Base-by-base conservation (phyloP, 1,140 invertebrate species). In the Drosophila equinoxialis region DNA sequence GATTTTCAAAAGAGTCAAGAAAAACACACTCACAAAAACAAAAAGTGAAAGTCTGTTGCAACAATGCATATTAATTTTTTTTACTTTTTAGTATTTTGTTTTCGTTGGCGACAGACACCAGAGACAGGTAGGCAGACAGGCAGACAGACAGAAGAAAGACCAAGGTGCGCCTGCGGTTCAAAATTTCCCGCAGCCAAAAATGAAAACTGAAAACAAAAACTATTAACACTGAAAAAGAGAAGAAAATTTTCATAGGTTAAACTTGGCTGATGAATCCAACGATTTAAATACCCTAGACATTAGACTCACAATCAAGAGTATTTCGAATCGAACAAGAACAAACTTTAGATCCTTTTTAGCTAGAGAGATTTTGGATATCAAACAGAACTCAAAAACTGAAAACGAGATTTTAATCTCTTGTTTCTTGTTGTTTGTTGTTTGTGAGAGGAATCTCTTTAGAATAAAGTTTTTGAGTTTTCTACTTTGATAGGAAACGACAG, bases 11-110 rank as follows among this genome's bases (percentile, higher is more conserved):
- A 30, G 6, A 84, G 86, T 86, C 67, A 86, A 86, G 83, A 86
- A 51, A 51, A 51, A 51, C 45, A 51, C 45, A 23, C 3, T 4
- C 45, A 51, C 17, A 51, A 69, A 82, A 87, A 51, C 17, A 51
- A 69, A 82, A 87, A 87, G 83, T 87, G 83, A 87, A 87, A 87
- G 83, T 55, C 68, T 72, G 61, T 73, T 86, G 83, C 83, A 87
- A 87, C 84, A 87, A 79, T 87, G 83, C 83, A 87, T 87, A 87
- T 87, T 87, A 87, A 87, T 87, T 87, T 87, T 87, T 64, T 64
- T 57, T 42, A 61, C 48, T 63, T 66, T 60, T 65, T 41, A 69
- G 54, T 58, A 66, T 64, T 67, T 23, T 7, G 35, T 30, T 71
- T 65, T 73, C 37, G 33, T 71, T 79, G 76, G 69, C 41, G 41